Percentiles rank a stretch among this genome's conserved stretches.
Conservation (phyloP, 2,888 invertebrate genomes). For the Sussaba pulchella region DNA sequence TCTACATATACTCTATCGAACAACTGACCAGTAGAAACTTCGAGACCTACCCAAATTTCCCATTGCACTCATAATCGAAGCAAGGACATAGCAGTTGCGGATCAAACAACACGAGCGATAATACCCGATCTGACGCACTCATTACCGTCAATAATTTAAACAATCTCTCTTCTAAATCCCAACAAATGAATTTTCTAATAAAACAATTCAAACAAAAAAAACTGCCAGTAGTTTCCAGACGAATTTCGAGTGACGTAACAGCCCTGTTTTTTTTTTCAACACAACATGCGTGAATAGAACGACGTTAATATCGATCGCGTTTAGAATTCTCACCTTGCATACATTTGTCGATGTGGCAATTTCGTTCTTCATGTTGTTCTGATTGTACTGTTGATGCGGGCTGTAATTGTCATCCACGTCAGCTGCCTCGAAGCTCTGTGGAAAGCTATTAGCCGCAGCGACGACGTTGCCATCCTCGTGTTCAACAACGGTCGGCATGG, state of each 20-base stretch:
- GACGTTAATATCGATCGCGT: conserved; percentile 9
- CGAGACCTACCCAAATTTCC: no score
- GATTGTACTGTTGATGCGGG: conserved; percentile 86
- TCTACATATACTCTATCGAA: no score
- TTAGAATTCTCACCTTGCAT: conserved; percentile 87
- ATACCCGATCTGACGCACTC: no score
- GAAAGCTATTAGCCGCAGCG: conserved; percentile 81
- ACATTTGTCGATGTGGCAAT: conserved; percentile 89
- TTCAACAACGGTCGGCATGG: conserved; percentile 89
- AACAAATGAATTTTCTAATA: background rate
- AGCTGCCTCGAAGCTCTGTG: conserved; percentile 83
- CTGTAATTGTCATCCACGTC: conserved; percentile 86
- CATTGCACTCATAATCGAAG: no score
- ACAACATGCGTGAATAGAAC: conserved; percentile 49
- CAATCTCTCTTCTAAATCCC: no score
- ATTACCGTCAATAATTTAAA: no score
- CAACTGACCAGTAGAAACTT: no score
- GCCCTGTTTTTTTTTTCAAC: conserved; percentile 57
- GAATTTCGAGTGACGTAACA: conserved; percentile 79
- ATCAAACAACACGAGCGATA: no score
- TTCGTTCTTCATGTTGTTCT: conserved; percentile 84
- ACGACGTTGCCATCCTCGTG: conserved; percentile 86
- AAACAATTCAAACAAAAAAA: background rate
- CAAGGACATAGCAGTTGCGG: no score
- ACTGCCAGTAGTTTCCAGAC: no score